Base-by-base conservation (phyloP, 2,113 vertebrate genomes). In the Larimichthys polyactis region DNA sequence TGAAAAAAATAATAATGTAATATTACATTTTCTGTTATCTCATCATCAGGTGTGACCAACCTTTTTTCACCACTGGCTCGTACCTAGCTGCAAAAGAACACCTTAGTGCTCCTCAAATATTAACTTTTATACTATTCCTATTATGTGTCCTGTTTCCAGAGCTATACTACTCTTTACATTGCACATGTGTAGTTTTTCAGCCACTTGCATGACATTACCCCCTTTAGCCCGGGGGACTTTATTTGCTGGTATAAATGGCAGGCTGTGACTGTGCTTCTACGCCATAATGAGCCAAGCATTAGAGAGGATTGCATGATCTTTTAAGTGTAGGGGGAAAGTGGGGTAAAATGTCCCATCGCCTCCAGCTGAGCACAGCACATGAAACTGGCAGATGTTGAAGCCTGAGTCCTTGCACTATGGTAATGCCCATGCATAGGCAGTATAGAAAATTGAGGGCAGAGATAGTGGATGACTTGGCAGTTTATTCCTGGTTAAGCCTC, bases 1-100 rank as follows among this genome's bases (percentile, higher is more conserved):
- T 60, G 9, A 55, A 59, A 73, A 75, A 32, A n/a, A 44, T 7
- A 67, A 70, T 22, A 79, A 82, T 62, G n/a, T 22, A 62, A 85
- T 70, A 83, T 43, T 65, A 11, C 51, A 44, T 54, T 84, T 83
- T 79, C 19, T 79, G 36, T 81, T 73, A 75, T 87, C 55, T 84
- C 55, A 73, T 70, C 27, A 71, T 84, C 69, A 43, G 48, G 44
- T 76, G 51, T 76, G 81, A 78, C 48, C 66, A 58, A 46, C 36
- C 19, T 44, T 75, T 51, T 55, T 79, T 36, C 67, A 75, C 36
- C 75, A 64, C 8, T 54, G 22, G 32, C 73, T 80, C 32, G 72
- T 40, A 51, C 24, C 15, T 32, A 24, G 36, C 22, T 0, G 2
- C 1, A 20, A 80, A 55, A 78, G n/a, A 81, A 24, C 65, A 78